phyloP scores from a whole-genome alignment of 2,888 invertebrate genomes.

The Agrotis exclamationis region DNA sequence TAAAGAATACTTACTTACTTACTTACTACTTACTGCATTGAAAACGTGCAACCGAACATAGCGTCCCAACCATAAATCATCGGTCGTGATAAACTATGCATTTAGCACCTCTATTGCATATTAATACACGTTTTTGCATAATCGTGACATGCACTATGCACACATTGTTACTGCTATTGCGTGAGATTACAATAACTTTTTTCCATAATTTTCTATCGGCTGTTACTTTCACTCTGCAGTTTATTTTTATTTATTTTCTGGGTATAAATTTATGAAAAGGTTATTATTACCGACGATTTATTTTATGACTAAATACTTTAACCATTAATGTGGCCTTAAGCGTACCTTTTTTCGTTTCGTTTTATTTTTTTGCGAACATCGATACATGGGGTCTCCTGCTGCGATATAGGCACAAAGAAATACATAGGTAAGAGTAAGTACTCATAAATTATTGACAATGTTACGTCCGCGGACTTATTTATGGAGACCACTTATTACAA shows the following conservation, averaged over 20 bases:
- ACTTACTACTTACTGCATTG: no score
- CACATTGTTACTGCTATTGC: slow-evolving; percentile 42
- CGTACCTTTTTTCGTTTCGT: slow-evolving; percentile 8
- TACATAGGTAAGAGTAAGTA: slow-evolving; percentile 39
- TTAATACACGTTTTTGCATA: slow-evolving; percentile 50
- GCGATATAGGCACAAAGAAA: slow-evolving; percentile 32
- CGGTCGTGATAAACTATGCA: slow-evolving; percentile 33
- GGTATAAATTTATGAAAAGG: neutral
- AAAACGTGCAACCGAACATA: neutral
- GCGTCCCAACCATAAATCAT: slow-evolving; percentile 5
- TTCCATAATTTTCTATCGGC: slow-evolving; percentile 28
- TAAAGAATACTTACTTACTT: no score
- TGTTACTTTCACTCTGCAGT: slow-evolving; percentile 42
- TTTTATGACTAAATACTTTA: slow-evolving; percentile 39
- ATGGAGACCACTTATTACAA: slow-evolving; percentile 32
- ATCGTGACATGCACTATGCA: slow-evolving; percentile 28
- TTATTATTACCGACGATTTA: slow-evolving; percentile 35
- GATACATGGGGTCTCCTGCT: slow-evolving; percentile 39
- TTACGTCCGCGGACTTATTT: slow-evolving; percentile 44
- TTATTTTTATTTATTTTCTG: slow-evolving; percentile 15
- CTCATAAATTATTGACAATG: slow-evolving; percentile 53
- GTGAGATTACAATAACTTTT: slow-evolving; percentile 45
- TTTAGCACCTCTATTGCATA: slow-evolving; percentile 39
- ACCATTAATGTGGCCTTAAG: slow-evolving; percentile 42
- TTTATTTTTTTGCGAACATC: slow-evolving; percentile 46